Conservation (phyloP, 1,140 invertebrate species). For the Drosophila albomicans region DNA sequence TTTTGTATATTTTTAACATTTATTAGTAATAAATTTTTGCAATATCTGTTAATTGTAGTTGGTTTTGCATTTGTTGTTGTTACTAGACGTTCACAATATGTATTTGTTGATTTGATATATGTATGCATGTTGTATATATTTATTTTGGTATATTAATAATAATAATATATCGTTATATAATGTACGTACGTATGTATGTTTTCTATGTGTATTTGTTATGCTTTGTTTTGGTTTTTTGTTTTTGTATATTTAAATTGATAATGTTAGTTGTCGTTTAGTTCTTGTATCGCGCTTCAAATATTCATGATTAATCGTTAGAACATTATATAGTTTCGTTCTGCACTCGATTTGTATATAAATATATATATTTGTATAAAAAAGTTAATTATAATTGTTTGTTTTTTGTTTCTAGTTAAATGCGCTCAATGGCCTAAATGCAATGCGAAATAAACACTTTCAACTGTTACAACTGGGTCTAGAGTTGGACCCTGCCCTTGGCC, state of each 20-base stretch:
- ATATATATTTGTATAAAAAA: conserved; percentile 57
- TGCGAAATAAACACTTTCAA: conserved; percentile 33
- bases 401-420: conserved; percentile 27
- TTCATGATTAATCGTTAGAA: conserved; percentile 38
- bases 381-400: conserved; percentile 24
- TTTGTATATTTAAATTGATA: conserved; percentile 51
- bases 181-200: conserved; percentile 41
- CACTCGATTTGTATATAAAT: conserved; percentile 22
- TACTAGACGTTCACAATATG: conserved; percentile 71
- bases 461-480: conserved; percentile 18
- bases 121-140: conserved; percentile 33
- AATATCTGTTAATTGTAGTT: conserved; percentile 62
- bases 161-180: conserved; percentile 43
- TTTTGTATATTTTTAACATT: conserved; percentile 79
- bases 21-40: conserved; percentile 73
- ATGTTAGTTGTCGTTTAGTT: conserved; percentile 49
- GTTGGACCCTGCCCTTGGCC: conserved; percentile 6
- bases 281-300: conserved; percentile 18
- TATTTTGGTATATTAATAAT: conserved; percentile 41
- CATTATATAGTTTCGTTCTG: conserved; percentile 35
- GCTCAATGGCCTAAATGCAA: conserved; percentile 53
- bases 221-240: background rate
- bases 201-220: conserved; percentile 20
- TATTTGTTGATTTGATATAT: conserved; percentile 69
- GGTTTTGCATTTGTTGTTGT: conserved; percentile 38